These are phyloP conservation scores for Pachliopta kotzebuea DNA, from an alignment of 2,888 invertebrate genomes.

Conservation along the genomic window DNA sequence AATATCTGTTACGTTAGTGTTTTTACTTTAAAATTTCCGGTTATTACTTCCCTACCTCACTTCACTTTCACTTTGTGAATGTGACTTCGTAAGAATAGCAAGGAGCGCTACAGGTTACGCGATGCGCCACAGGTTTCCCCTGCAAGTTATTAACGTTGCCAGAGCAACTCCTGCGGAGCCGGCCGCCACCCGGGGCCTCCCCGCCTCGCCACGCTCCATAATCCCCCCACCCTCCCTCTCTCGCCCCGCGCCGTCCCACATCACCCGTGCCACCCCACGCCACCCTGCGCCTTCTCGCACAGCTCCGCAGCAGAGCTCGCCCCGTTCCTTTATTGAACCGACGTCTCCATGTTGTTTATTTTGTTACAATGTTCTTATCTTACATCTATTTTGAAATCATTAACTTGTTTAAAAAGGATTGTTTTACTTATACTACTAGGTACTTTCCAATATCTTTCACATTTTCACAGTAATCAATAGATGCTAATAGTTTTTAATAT, in stretches of 20 bases:
- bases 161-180: constrained; percentile 40
- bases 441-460: not conserved
- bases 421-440: no score
- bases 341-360: constrained; percentile 15
- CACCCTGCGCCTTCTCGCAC: constrained; percentile 13
- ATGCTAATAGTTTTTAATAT: constrained; percentile 9
- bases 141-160: constrained; percentile 54
- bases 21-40: not conserved
- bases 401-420: not conserved
- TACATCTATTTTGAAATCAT: not conserved
- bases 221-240: no score
- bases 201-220: no score
- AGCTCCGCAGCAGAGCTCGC: no score
- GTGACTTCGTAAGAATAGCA: constrained; percentile 26
- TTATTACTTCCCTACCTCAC: constrained; percentile 11
- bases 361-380: not conserved
- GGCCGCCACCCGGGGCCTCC: constrained; percentile 6
- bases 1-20: no score
- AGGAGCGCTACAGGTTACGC: constrained; percentile 50
- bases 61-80: constrained; percentile 20
- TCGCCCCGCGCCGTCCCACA: no score
- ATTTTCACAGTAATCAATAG: not conserved
- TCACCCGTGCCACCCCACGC: no score
- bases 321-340: constrained; percentile 20
- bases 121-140: constrained; percentile 57